Evolutionary conservation across 2,113 vertebrate genomes (phyloP), one percentile per base, ranked within the genome.

Genomic region (Cyprinodon variegatus): DNA sequence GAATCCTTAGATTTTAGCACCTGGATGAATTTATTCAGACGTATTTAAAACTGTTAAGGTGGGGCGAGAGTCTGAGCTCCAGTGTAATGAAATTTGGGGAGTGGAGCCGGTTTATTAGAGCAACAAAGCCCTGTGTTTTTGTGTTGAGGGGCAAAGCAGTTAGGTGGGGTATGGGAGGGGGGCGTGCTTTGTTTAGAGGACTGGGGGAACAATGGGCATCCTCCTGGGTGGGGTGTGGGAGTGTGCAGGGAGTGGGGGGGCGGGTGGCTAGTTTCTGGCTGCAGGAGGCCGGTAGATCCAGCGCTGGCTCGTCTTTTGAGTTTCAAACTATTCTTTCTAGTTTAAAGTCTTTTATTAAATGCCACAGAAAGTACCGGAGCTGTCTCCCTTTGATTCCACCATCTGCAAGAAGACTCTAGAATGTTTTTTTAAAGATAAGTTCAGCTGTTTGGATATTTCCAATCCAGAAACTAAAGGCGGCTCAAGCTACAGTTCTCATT

Each of bases 71-170:
- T 74, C 74, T 46, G 22, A 73, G 79, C 74, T 81, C 22, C 72
- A 76, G 68, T 93, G 91, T 93, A 91, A 88, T 90, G 88, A 90
- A 79, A 93, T 94, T 84, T 92, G 77, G 76, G 85, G 70, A 88
- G 83, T 37, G 82, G 72, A 88, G 82, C 64, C 8, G 67, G 88
- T 91, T 90, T 92, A 85, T 92, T 86, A 83, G 80, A 69, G 72
- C 77, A 80, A 92, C 91, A 91, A 91, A 89, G 75, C 75, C 78
- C 74, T 63, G 76, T 46, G 82, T 20, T 68, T 68, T 57, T 65
- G 36, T 63, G 45, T 71, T 36, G 41, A 65, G 83, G 88, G 86
- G 83, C 61, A 68, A 61, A 39, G 45, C 72, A 77, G 71, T 75
- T 72, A 43, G 72, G 66, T 73, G 68, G 76, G 60, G 63, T 69